phyloP scores from a whole-genome alignment of 2,888 invertebrate genomes.

The Thera obeliscata region DNA sequence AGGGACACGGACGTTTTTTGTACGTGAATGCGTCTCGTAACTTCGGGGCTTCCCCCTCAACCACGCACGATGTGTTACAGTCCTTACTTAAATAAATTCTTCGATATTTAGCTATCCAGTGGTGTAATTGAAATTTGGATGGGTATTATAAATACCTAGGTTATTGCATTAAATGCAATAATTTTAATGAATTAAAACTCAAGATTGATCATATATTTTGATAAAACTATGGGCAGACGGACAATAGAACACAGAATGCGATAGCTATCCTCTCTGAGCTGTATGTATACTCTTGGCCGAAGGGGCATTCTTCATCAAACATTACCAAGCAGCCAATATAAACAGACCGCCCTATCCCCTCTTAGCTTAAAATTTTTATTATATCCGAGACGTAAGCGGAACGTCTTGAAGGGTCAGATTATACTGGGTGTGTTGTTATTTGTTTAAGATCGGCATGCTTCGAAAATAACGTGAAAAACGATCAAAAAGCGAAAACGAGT shows the following conservation, averaged over 20 bases:
- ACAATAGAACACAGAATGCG: background rate
- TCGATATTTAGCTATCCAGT: too few relatives aligned
- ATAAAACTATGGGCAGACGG: too few relatives aligned
- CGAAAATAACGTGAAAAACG: conserved; percentile 74
- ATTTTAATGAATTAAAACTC: too few relatives aligned
- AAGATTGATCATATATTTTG: too few relatives aligned
- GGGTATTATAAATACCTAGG: too few relatives aligned
- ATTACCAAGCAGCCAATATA: conserved; percentile 45
- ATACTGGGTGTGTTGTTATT: conserved; percentile 58
- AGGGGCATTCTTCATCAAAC: conserved; percentile 63
- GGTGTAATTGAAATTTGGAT: too few relatives aligned
- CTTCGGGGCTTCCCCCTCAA: too few relatives aligned
- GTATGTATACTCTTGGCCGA: conserved; percentile 39
- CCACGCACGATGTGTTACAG: too few relatives aligned
- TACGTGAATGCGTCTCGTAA: too few relatives aligned
- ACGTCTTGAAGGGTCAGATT: conserved; percentile 45
- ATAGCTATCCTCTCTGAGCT: conserved; percentile 8
- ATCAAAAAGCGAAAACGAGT: conserved; percentile 76
- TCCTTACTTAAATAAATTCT: too few relatives aligned
- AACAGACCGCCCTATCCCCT: conserved; percentile 28
- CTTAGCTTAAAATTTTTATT: conserved; percentile 33
- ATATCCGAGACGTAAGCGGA: conserved; percentile 33
- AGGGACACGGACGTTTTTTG: too few relatives aligned
- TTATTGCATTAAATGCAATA: too few relatives aligned
- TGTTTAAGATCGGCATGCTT: conserved; percentile 66